phyloP scores from a whole-genome alignment of 2,888 invertebrate genomes.

The Perdita meconis region DNA sequence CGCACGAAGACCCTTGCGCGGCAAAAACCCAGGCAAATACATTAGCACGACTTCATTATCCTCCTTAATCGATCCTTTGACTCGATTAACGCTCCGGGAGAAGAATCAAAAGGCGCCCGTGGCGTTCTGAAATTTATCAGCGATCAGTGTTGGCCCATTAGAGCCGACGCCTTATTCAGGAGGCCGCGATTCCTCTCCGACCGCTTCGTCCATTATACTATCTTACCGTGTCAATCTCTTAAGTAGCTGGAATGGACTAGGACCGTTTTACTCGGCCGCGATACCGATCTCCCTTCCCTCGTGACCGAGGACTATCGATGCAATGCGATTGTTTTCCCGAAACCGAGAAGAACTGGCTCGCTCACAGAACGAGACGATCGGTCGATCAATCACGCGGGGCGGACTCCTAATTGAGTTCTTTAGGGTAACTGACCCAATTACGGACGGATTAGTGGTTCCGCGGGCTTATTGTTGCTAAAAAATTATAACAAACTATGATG shows the following conservation, averaged over 20 bases:
- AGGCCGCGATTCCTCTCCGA: constrained; percentile 52
- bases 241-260: constrained; percentile 82
- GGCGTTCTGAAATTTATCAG: constrained; percentile 73
- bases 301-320: constrained; percentile 48
- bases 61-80: constrained; percentile 59
- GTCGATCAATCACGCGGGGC: neutral
- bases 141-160: constrained; percentile 77
- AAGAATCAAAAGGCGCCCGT: constrained; percentile 61
- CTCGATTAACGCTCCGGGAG: constrained; percentile 53
- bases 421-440: too few species aligned
- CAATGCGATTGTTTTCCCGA: neutral
- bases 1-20: neutral
- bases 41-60: constrained; percentile 41
- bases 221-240: constrained; percentile 83
- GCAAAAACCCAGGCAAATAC: constrained; percentile 16
- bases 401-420: neutral
- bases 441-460: too few species aligned
- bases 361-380: neutral
- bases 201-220: constrained; percentile 81
- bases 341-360: neutral
- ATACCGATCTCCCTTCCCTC: constrained; percentile 63
- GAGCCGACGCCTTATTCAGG: constrained; percentile 65
- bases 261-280: constrained; percentile 62
- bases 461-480: too few species aligned
- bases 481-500: too few species aligned